Evolutionary conservation across 2,797 vertebrate species (phyloP), one percentile per base, ranked within the genome.

Genomic region (Discoglossus pictus): DNA sequence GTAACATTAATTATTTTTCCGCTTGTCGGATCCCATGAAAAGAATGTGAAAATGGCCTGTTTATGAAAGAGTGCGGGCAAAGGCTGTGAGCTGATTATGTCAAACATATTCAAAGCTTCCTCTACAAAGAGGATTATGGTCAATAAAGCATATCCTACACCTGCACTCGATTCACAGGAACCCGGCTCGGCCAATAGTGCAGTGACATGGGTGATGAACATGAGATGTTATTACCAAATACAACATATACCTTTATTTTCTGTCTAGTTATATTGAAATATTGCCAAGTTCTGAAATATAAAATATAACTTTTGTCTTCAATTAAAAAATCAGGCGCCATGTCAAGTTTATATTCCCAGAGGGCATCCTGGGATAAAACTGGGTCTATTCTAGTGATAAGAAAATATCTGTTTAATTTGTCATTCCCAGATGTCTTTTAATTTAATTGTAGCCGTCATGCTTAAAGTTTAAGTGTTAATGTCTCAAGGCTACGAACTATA

Each of bases 1-100:
- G 92, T 94, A 94, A 96, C 93, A 91, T 95, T 99, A 95, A 98
- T 99, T 99, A 99, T 99, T 99, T 99, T 99, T 99, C 94, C 94
- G 94, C 96, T 86, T 99, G 95, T 99, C 96, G 70, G 93, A 96
- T 97, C 88, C 87, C 88, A 96, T 98, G 94, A 95, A 91, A 86
- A 85, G 91, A 80, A 83, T 76, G 82, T 87, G 89, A 89, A 93
- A 93, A 91, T 81, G 89, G 90, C 89, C 92, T 90, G 88, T 86
- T 89, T 91, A 83, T 88, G 88, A 90, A 89, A 88, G 89, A 88
- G 82, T 80, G 80, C 84, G 87, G 89, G 92, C 90, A 80, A 89
- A 86, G 89, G 88, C 90, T 86, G 90, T 89, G 92, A 90, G 92
- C 90, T 92, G 93, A 94, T 89, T 91, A 94, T 93, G 93, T 94